Evolutionary conservation across 2,113 vertebrate genomes (phyloP).

Genomic region (Phainopepla nitens): DNA sequence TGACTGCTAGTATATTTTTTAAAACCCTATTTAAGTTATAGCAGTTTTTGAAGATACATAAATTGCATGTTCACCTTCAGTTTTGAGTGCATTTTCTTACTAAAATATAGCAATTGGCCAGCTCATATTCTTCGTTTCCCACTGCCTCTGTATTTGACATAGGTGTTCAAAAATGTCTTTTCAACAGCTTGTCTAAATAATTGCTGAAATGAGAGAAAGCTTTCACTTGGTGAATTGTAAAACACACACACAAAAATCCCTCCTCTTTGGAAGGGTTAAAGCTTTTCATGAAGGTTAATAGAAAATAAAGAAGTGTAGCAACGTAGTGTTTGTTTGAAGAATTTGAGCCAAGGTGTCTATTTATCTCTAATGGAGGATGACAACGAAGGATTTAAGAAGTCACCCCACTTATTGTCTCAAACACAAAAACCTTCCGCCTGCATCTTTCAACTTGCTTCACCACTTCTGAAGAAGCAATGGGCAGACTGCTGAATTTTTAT

Average conservation of each 20-base stretch:
- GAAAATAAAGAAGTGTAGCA: constrained; percentile 52
- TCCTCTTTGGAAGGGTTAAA: constrained; percentile 8
- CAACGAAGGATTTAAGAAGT: constrained; percentile 85
- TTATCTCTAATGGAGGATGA: constrained; percentile 72
- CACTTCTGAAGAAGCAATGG: constrained; percentile 72
- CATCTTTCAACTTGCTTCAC: constrained; percentile 74
- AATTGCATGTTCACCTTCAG: background rate
- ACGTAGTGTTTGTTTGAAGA: constrained; percentile 45
- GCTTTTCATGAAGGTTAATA: constrained; percentile 42
- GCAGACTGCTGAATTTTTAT: constrained; percentile 89
- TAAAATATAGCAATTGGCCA: background rate
- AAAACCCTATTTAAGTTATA: background rate
- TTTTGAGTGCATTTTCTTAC: background rate
- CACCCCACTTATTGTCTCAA: constrained; percentile 82
- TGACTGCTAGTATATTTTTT: background rate
- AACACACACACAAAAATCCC: constrained; percentile 13
- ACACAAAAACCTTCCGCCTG: constrained; percentile 85
- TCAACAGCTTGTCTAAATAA: constrained; percentile 38
- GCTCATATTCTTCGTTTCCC: background rate
- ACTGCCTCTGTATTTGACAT: background rate
- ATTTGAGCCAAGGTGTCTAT: constrained; percentile 69
- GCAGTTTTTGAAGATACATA: background rate
- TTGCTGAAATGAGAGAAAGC: constrained; percentile 33
- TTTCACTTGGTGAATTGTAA: constrained; percentile 22
- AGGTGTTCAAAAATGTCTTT: constrained; percentile 1